Evolutionary conservation across 2,113 vertebrate genomes (phyloP).

Genomic region (Nematolebias whitei): DNA sequence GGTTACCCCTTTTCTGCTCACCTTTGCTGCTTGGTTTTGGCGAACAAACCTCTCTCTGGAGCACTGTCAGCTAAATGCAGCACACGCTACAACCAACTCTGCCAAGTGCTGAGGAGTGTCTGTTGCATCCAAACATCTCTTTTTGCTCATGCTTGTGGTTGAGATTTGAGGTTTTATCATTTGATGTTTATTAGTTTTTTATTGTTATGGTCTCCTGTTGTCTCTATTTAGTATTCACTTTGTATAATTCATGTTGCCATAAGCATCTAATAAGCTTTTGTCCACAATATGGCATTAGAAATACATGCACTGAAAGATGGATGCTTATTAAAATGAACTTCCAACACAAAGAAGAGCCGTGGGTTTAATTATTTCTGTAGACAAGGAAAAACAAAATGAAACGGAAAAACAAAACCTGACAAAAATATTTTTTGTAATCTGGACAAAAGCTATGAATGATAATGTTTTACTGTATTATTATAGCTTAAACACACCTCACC

Average conservation of each 20-base stretch:
- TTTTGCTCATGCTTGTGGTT: conserved; percentile 6
- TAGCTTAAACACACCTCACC: neutral
- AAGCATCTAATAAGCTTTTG: conserved; percentile 15
- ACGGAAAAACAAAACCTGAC: neutral
- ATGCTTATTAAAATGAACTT: neutral
- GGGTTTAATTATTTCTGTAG: neutral
- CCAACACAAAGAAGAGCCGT: neutral
- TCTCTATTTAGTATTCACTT: conserved; percentile 4
- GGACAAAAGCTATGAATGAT: neutral
- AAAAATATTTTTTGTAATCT: neutral
- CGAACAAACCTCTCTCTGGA: conserved; percentile 43
- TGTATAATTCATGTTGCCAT: neutral
- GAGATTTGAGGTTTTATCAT: conserved; percentile 27
- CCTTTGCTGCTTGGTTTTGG: conserved; percentile 38
- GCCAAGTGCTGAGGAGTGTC: conserved; percentile 30
- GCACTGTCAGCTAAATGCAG: conserved; percentile 19
- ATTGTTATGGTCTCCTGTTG: conserved; percentile 4
- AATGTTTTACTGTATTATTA: neutral
- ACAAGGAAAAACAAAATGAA: neutral
- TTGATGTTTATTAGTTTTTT: conserved; percentile 27
- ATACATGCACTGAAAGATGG: neutral
- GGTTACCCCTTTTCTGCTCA: conserved; percentile 46
- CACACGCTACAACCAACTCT: conserved; percentile 11
- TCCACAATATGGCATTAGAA: neutral
- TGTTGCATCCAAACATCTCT: conserved; percentile 38